Conservation (phyloP, 2,888 invertebrate species). For the Lasioglossum figueresi region DNA sequence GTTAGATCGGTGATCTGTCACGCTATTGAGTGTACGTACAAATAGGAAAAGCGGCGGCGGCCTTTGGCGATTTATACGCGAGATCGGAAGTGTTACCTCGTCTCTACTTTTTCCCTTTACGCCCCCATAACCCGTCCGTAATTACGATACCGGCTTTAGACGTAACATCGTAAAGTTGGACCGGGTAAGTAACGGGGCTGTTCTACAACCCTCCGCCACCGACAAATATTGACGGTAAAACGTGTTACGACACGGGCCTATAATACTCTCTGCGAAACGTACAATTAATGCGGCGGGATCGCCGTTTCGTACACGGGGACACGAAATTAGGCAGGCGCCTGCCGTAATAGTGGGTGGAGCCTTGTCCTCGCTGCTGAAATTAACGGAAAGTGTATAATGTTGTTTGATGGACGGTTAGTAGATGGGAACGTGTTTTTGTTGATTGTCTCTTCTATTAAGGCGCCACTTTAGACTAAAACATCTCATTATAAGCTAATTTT, state of each 20-base stretch:
- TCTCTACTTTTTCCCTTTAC: constrained; percentile 56
- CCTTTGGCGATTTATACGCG: constrained; percentile 59
- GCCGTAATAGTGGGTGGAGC: background rate
- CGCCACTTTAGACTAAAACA: background rate
- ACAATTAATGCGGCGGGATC: constrained; percentile 57
- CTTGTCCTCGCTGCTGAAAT: background rate
- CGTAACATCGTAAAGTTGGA: constrained; percentile 58
- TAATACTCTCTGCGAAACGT: constrained; percentile 44
- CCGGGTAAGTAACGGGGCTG: constrained; percentile 53
- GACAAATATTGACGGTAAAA: constrained; percentile 71
- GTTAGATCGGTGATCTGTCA: background rate
- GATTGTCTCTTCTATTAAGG: background rate
- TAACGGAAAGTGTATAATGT: background rate
- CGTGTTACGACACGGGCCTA: constrained; percentile 52
- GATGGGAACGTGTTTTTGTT: background rate
- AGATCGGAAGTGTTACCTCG: constrained; percentile 54
- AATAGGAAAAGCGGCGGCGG: constrained; percentile 43
- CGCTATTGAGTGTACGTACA: background rate
- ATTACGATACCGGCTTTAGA: constrained; percentile 69
- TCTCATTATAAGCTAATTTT: background rate
- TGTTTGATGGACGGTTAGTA: background rate
- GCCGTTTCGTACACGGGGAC: background rate
- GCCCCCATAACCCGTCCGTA: constrained; percentile 66
- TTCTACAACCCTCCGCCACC: constrained; percentile 37
- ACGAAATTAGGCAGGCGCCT: constrained; percentile 1